Conservation (phyloP, 2,888 invertebrate species). For the Hipparchia sbordonii region DNA sequence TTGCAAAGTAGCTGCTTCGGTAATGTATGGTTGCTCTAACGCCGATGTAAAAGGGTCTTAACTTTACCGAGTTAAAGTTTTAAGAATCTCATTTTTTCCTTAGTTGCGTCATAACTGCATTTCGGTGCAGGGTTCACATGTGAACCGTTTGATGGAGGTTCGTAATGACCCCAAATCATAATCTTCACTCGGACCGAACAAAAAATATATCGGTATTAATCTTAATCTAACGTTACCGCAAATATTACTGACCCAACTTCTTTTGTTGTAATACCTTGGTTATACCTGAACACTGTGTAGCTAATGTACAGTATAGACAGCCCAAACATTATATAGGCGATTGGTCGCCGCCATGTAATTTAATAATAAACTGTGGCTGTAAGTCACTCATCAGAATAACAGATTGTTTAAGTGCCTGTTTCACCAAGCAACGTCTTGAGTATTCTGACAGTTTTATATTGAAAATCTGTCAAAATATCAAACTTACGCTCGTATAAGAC, state of each 20-base stretch:
- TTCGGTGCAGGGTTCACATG: constrained; percentile 59
- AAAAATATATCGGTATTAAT: constrained; percentile 70
- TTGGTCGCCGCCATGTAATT: no score
- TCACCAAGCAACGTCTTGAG: no score
- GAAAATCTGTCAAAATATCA: no score
- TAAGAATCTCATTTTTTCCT: constrained; percentile 39
- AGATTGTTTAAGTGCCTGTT: no score
- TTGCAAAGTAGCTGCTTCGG: no score
- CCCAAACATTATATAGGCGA: not conserved
- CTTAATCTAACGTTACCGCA: constrained; percentile 68
- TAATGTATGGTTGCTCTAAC: not conserved
- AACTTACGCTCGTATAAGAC: no score
- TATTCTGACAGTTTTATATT: no score
- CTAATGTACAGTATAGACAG: not conserved
- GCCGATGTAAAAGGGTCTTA: constrained; percentile 15
- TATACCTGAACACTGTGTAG: not conserved
- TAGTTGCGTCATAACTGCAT: constrained; percentile 49
- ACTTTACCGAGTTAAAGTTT: constrained; percentile 20
- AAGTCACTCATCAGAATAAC: no score
- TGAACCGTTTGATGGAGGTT: constrained; percentile 66
- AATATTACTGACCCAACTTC: constrained; percentile 38
- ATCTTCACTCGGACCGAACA: constrained; percentile 53
- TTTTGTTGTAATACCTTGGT: constrained; percentile 30
- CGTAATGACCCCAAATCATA: constrained; percentile 73
- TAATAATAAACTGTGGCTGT: no score